Evolutionary conservation across 2,113 vertebrate species (phyloP).

Genomic region (Agapornis roseicollis): DNA sequence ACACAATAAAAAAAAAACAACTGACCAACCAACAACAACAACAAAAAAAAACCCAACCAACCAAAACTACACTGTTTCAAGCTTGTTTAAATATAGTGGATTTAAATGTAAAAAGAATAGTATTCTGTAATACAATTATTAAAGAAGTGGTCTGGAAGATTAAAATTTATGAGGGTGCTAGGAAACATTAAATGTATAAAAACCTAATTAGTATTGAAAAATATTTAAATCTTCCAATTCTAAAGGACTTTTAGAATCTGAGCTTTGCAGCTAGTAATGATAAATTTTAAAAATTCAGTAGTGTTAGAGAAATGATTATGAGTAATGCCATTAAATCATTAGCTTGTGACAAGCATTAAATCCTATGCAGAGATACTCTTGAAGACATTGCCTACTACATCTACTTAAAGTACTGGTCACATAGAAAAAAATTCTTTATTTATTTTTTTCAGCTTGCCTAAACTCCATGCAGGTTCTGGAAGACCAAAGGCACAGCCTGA

Average conservation of each 20-base stretch:
- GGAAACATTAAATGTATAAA: not conserved
- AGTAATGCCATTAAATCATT: constrained; percentile 5
- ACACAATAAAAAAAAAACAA: not conserved
- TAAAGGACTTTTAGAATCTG: constrained; percentile 18
- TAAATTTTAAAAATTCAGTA: constrained; percentile 11
- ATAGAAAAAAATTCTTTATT: not conserved
- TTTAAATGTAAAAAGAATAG: not conserved
- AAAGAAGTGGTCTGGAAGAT: not conserved
- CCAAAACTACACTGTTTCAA: not conserved
- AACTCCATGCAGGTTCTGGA: not conserved
- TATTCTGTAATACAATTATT: not conserved
- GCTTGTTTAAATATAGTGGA: not conserved
- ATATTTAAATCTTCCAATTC: constrained; percentile 40
- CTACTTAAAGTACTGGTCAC: not conserved
- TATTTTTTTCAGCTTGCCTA: not conserved
- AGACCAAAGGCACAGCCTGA: not conserved
- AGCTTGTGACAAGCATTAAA: not conserved
- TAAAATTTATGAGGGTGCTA: not conserved
- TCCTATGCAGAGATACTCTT: not conserved
- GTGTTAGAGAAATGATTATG: not conserved
- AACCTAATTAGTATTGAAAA: constrained; percentile 33
- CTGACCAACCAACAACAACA: too few relatives aligned
- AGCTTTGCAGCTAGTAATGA: not conserved
- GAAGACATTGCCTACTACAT: not conserved
- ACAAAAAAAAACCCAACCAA: too few relatives aligned